Percentiles rank a stretch among this genome's conserved stretches.
Evolutionary conservation across 2,888 invertebrate species (phyloP).

Genomic region (Pemphredon lugubris): DNA sequence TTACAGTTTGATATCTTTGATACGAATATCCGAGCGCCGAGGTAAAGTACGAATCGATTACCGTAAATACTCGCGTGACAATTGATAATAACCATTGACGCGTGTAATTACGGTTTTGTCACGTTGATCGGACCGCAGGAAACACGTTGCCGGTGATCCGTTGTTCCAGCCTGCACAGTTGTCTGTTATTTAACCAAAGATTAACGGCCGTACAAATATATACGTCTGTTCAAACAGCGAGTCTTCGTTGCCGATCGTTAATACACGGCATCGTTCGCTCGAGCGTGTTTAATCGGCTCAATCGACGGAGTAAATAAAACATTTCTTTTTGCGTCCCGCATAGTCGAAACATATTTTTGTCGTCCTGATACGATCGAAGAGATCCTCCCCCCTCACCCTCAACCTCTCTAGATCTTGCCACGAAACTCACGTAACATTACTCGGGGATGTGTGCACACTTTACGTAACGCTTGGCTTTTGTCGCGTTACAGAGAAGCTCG

Average conservation of each 20-base stretch:
- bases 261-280: constrained; percentile 3
- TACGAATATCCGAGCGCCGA: constrained; percentile 11
- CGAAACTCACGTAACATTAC: no score
- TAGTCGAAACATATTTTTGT: neutral
- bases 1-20: constrained; percentile 41
- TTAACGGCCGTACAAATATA: constrained; percentile 45
- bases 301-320: constrained; percentile 19
- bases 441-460: neutral
- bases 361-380: constrained; percentile 13
- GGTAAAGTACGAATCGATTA: constrained; percentile 66
- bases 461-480: constrained; percentile 23
- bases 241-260: constrained; percentile 17
- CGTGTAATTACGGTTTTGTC: constrained; percentile 68
- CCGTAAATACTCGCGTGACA: constrained; percentile 62
- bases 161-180: constrained; percentile 58
- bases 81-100: constrained; percentile 68
- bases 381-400: no score
- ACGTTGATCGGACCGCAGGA: constrained; percentile 62
- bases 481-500: constrained; percentile 87
- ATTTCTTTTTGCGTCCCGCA: neutral
- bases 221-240: constrained; percentile 17
- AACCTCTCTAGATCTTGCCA: neutral
- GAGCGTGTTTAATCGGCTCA: constrained; percentile 8
- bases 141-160: constrained; percentile 60
- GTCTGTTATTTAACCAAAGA: constrained; percentile 61